A percentile compares a stretch with the other conserved stretches of the same genome.
phyloP scores from a whole-genome alignment of 2,797 vertebrate genomes.

The Sorex maritimensis region DNA sequence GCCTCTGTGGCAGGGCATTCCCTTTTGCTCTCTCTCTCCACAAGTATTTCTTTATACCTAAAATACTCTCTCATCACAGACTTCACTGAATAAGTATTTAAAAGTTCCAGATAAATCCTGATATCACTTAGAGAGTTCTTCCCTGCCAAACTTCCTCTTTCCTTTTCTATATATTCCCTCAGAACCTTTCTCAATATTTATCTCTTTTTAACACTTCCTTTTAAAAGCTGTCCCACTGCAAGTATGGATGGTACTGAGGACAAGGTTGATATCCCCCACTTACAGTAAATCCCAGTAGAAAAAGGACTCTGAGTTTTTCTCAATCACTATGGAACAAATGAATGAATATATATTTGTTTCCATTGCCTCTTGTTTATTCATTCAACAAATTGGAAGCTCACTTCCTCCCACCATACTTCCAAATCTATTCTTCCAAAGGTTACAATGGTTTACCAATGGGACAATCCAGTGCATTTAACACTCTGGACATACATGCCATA shows the following conservation, averaged over 20 bases:
- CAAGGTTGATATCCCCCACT: background rate
- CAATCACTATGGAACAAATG: background rate
- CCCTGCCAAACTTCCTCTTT: background rate
- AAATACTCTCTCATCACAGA: background rate
- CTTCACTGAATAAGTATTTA: background rate
- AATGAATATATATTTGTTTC: background rate
- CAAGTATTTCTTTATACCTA: background rate
- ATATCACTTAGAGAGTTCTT: background rate
- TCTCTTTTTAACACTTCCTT: background rate
- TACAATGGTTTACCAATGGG: background rate
- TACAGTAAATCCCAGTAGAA: background rate
- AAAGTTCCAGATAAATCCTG: background rate
- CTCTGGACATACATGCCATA: background rate
- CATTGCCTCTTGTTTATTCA: background rate
- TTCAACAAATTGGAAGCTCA: background rate
- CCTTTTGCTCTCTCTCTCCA: background rate
- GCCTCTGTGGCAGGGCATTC: too few species aligned
- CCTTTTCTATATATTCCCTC: background rate
- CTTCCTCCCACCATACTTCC: too few species aligned
- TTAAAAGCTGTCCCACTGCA: background rate
- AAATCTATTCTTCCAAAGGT: constrained; percentile 35
- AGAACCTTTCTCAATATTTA: background rate
- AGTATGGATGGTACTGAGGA: background rate
- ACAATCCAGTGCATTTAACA: background rate
- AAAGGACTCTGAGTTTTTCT: background rate